Evolutionary conservation across 2,888 invertebrate species (phyloP).

Genomic region (Drosophila subsilvestris): DNA sequence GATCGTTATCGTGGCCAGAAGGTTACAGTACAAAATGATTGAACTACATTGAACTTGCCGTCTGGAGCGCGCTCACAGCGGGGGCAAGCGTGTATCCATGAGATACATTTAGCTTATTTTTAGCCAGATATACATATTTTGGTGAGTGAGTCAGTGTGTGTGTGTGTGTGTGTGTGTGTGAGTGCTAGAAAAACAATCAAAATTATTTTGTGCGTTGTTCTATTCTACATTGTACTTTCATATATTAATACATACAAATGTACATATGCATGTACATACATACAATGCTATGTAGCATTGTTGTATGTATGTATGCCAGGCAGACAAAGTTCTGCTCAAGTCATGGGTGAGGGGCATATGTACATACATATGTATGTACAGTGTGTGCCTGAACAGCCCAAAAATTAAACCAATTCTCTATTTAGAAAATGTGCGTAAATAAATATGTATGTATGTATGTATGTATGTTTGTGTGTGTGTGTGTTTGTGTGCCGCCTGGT

Average conservation of each 20-base stretch:
- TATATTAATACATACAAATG: conserved; percentile 10
- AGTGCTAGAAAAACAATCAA: conserved; percentile 41
- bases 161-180: conserved; percentile 17
- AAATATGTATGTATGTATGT: too few relatives aligned
- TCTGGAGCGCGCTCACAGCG: conserved; percentile 27
- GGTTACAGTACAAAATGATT: conserved; percentile 1
- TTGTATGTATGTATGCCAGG: conserved; percentile 13
- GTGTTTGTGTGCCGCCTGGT: conserved; percentile 18
- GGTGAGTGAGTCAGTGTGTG: background rate
- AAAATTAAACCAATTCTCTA: conserved; percentile 43
- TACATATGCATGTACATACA: conserved; percentile 10
- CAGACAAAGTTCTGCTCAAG: conserved; percentile 34
- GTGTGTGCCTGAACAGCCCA: conserved; percentile 7
- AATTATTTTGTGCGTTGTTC: background rate
- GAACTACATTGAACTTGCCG: conserved; percentile 29
- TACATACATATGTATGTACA: background rate
- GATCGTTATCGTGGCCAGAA: background rate
- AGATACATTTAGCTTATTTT: conserved; percentile 38
- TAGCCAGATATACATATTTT: conserved; percentile 14
- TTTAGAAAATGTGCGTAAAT: conserved; percentile 56
- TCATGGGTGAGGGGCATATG: conserved; percentile 16
- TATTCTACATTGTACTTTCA: background rate
- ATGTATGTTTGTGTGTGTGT: conserved; percentile 22
- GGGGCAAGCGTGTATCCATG: conserved; percentile 38
- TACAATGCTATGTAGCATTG: background rate